phyloP scores from a whole-genome alignment of 2,888 invertebrate genomes.

The Lydus trimaculatus region DNA sequence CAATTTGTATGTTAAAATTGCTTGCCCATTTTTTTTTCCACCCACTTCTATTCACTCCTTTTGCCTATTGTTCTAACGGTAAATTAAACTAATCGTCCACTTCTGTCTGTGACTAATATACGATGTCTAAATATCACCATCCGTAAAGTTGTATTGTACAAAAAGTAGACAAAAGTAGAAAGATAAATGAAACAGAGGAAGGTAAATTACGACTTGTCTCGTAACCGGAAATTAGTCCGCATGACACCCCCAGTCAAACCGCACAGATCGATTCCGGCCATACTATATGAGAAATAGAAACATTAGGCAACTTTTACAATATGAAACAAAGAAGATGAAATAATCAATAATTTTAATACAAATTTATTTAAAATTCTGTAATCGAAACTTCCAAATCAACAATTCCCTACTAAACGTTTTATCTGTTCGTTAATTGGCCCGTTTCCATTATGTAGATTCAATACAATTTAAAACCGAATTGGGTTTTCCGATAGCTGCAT shows the following conservation, averaged over 20 bases:
- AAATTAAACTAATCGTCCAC: conserved; percentile 15
- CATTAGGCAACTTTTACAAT: not conserved
- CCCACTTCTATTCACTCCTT: not conserved
- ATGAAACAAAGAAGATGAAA: not conserved
- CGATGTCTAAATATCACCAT: conserved; percentile 20
- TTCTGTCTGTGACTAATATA: conserved; percentile 7
- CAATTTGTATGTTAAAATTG: conserved; percentile 1
- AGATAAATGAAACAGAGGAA: conserved; percentile 54
- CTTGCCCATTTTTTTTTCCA: not conserved
- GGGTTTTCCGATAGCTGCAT: not conserved
- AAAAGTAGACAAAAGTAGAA: conserved; percentile 40
- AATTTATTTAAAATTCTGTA: conserved; percentile 43
- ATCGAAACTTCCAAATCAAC: conserved; percentile 39
- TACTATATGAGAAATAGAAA: not conserved
- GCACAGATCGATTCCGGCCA: not conserved
- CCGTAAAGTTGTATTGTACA: conserved; percentile 16
- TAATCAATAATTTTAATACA: conserved; percentile 32
- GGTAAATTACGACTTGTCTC: conserved; percentile 54
- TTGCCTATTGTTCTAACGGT: not conserved
- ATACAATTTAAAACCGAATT: conserved; percentile 21
- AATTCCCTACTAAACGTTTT: conserved; percentile 38
- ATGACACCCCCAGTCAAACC: conserved; percentile 40
- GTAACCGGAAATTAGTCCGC: conserved; percentile 55
- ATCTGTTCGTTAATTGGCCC: conserved; percentile 35
- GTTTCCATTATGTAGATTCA: conserved; percentile 10